Base-by-base conservation (phyloP, 2,113 vertebrate genomes). In the Probosciger aterrimus region DNA sequence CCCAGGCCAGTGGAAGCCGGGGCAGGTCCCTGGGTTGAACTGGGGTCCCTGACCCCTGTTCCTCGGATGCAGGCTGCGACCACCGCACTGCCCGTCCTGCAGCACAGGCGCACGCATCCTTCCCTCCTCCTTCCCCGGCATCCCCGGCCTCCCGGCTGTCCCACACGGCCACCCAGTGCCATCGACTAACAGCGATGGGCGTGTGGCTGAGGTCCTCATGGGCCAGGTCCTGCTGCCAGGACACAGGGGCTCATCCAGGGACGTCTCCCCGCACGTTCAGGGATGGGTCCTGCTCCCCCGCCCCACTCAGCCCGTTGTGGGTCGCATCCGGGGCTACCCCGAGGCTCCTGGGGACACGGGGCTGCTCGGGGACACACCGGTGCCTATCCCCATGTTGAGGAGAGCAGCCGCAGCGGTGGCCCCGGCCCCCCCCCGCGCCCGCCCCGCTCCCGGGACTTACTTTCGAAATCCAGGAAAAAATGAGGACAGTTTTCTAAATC, bases 391-490 rank as follows among this genome's bases (percentile, higher is more conserved):
- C 83, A 47, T 73, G 68, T 65, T 77, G 71, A 2, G 6, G 47
- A 33, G 79, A 68, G 65, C 75, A 81, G 88, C 85, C 1, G 3
- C 3, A 3, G 31, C 8, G 6, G 82, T 14, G 5, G 86, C 62
- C 43, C 65, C 1, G 31, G 80, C 17, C 53, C 82, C 93, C 79
- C 65, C 86, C 82, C 78, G 0, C 2, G 0, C 94, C 93, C 88
- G 0, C 92, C 93, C 82, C 68, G 60, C 73, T 91, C 63, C 37
- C 25, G 59, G 97, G 97, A 99, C 99, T 99, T 99, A 99, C 99
- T 99, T 99, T 99, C 99, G 97, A 99, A 99, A 98, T 99, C 99
- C 99, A 99, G 98, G 98, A 99, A 99, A 99, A 99, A 99, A 98
- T 99, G 99, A 97, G 99, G 99, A 99, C 98, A 99, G 98, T 99